phyloP scores from a whole-genome alignment of 2,888 invertebrate species.

The Agriopis leucophaearia region DNA sequence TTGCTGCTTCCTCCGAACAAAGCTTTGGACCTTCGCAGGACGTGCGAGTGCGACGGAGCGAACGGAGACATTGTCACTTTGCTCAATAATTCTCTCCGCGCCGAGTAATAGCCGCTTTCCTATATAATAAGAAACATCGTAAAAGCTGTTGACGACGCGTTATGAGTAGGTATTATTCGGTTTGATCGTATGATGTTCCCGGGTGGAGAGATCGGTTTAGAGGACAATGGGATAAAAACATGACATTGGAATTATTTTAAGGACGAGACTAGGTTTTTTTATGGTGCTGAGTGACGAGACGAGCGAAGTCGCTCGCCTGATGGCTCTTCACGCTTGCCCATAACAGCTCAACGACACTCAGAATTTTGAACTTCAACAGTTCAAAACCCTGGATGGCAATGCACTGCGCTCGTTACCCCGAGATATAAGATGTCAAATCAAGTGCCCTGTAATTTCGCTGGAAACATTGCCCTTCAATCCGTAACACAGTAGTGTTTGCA shows the following conservation, averaged over 20 bases:
- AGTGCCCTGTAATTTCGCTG: too few relatives aligned
- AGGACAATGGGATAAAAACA: not conserved
- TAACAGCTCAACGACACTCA: too few relatives aligned
- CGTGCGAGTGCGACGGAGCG: slow-evolving; percentile 15
- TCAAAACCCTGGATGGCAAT: too few relatives aligned
- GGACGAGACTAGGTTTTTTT: too few relatives aligned
- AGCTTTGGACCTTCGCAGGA: slow-evolving; percentile 14
- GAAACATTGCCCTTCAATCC: too few relatives aligned
- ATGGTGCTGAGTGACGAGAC: too few relatives aligned
- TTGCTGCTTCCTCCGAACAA: slow-evolving; percentile 4
- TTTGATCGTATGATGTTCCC: slow-evolving; percentile 25
- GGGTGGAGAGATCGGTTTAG: slow-evolving; percentile 8
- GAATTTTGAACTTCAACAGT: too few relatives aligned
- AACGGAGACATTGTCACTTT: slow-evolving; percentile 10
- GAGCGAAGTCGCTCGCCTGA: too few relatives aligned
- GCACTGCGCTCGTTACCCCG: too few relatives aligned
- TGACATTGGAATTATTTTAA: not conserved
- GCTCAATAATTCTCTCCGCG: slow-evolving; percentile 26
- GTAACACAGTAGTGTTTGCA: too few relatives aligned
- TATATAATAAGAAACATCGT: slow-evolving; percentile 22
- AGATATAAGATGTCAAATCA: too few relatives aligned
- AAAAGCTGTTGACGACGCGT: slow-evolving; percentile 31
- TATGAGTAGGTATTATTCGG: slow-evolving; percentile 31
- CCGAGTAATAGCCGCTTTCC: slow-evolving; percentile 8
- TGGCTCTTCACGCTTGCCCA: too few relatives aligned